phyloP scores from a whole-genome alignment of 2,888 invertebrate genomes.

The Tachina grossa region DNA sequence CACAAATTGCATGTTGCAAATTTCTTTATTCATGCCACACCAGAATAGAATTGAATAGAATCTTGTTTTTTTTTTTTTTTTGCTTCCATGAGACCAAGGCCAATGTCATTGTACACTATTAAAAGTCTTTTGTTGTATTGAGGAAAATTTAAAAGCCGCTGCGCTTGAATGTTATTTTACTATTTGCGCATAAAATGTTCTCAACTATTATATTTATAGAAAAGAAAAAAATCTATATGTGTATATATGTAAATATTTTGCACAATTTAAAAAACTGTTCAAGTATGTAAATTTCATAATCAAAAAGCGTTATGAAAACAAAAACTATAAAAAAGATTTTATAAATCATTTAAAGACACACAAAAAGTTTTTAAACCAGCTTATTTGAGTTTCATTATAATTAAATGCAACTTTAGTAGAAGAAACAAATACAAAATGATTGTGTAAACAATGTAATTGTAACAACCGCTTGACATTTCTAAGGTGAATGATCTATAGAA shows the following conservation, averaged over 20 bases:
- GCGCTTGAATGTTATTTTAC: background rate
- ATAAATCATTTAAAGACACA: background rate
- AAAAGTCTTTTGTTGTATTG: constrained; percentile 44
- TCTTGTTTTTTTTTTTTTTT: constrained; percentile 33
- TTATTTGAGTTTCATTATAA: background rate
- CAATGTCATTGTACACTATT: constrained; percentile 46
- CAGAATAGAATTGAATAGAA: constrained; percentile 4
- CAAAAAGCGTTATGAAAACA: constrained; percentile 45
- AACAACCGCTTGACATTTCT: background rate
- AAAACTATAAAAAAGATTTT: background rate
- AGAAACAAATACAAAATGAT: background rate
- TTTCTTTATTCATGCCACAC: constrained; percentile 8
- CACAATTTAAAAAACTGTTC: constrained; percentile 39
- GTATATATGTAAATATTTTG: constrained; percentile 14
- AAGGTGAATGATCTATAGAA: constrained; percentile 32
- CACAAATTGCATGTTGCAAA: constrained; percentile 11
- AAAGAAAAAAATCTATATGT: background rate
- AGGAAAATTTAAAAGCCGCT: constrained; percentile 3
- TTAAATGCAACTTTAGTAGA: too few relatives aligned
- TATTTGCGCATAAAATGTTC: background rate
- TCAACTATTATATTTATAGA: constrained; percentile 1
- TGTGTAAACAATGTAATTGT: constrained; percentile 35
- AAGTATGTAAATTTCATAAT: constrained; percentile 53
- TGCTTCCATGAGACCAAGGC: constrained; percentile 51
- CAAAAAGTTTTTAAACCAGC: background rate